A percentile compares a stretch with the other conserved stretches of the same genome.
Conservation (phyloP, 1,140 invertebrate species). For the Cardiocondyla obscurior region DNA sequence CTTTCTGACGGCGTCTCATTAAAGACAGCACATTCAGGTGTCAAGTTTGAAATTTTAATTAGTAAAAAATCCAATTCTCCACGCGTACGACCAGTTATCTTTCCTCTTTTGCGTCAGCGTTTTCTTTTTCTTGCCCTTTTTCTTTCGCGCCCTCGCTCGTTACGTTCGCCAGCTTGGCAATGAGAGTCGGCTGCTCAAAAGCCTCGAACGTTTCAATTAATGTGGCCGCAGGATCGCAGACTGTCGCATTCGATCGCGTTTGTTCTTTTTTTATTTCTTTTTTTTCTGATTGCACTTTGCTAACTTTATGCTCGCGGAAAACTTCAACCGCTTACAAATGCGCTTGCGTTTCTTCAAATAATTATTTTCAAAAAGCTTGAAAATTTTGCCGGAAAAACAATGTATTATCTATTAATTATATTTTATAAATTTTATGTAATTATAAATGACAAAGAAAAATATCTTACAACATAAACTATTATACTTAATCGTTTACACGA, state of each 20-base stretch:
- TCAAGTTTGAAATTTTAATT: constrained; percentile 74
- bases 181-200: constrained; percentile 52
- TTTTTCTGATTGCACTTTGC: background rate
- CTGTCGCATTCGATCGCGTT: background rate
- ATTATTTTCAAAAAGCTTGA: background rate
- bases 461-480: background rate
- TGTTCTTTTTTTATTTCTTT: too few relatives aligned
- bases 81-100: constrained; percentile 36
- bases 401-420: too few relatives aligned
- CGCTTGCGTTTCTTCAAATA: background rate
- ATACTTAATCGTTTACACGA: background rate
- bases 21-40: constrained; percentile 71
- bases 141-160: constrained; percentile 9
- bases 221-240: constrained; percentile 11
- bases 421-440: background rate
- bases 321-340: background rate
- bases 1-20: constrained; percentile 69
- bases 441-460: too few relatives aligned
- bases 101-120: background rate
- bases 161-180: background rate
- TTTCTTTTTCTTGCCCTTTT: constrained; percentile 15
- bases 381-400: too few relatives aligned
- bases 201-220: constrained; percentile 67
- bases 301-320: constrained; percentile 9
- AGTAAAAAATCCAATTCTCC: constrained; percentile 70